Evolutionary conservation across 2,888 invertebrate genomes (phyloP), one percentile per base, ranked within the genome.

Genomic region (Ecdyonurus torrentis): DNA sequence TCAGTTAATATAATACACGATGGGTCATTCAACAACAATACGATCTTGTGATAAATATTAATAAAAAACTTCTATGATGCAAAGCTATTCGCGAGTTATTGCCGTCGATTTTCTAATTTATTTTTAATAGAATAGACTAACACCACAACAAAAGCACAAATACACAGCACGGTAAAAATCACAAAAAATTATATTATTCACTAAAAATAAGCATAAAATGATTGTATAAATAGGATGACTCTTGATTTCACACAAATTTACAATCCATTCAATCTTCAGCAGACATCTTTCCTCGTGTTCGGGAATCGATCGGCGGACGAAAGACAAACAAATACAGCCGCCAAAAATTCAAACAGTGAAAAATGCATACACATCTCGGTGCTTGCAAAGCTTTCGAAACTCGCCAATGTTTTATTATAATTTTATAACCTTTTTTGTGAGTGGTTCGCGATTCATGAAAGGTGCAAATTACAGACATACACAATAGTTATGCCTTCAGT

Each of bases 261-360:
- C 55, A 7, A 7, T 18, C 55, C 55, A 55, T 55, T 55, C 55
- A 55, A 55, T 20, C 55, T 55, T 20, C 20, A 55, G 55, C 55
- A 55, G 55, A 20, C 55, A 55, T 55, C 22, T 55, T 55, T 55
- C 55, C 55, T 55, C 55, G 55, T 55, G 55, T 55, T 55, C 22
- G n/a, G n/a, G 55, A 55, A 55, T 55, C 55, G 55, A 55, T 55
- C 37, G 37, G 37, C 37, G 37, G 37, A 37, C 15, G 37, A 55
- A 22, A 55, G 55, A n/a, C 19, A 55, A 55, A 55, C 22, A 20
- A 5, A n/a, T 10, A 22, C 3, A 22, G 10, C 7, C 55, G 55
- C 7, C 7, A 55, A 55, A 55, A 55, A 10, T 55, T 22, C 5
- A 22, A 37, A n/a, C n/a, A n/a, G n/a, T n/a, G n/a, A n/a, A n/a